Conservation (phyloP, 2,113 vertebrate genomes). For the Ramphastos sulfuratus region DNA sequence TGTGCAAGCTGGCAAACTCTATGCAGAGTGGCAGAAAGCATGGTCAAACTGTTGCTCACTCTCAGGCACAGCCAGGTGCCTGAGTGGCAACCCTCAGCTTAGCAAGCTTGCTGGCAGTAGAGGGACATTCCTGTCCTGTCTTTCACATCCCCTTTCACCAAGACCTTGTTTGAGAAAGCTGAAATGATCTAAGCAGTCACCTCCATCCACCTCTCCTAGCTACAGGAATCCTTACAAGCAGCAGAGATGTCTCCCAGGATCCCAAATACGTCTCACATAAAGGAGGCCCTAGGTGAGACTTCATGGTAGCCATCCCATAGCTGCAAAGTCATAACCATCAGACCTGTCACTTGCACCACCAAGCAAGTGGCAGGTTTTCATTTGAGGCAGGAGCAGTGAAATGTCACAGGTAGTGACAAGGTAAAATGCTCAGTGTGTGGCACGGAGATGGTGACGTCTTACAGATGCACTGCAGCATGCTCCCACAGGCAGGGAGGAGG, state of each 20-base stretch:
- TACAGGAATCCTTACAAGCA: background rate
- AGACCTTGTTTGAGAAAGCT: background rate
- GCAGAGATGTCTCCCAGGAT: background rate
- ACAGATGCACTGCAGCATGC: rapidly evolving
- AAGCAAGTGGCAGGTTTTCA: background rate
- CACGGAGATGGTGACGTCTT: background rate
- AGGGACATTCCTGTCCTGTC: background rate
- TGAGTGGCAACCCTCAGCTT: background rate
- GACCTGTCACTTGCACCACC: background rate
- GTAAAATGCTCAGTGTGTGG: background rate
- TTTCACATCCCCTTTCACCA: background rate
- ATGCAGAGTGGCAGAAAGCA: background rate
- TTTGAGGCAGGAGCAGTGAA: background rate
- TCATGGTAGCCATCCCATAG: background rate
- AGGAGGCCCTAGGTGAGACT: background rate
- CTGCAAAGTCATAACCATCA: background rate
- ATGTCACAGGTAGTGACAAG: rapidly evolving
- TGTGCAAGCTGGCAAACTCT: background rate
- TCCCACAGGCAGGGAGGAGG: background rate
- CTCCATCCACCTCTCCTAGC: background rate
- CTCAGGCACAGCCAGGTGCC: background rate
- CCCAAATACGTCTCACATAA: background rate
- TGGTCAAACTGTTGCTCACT: background rate
- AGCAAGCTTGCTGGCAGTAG: background rate
- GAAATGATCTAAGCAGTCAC: background rate